Base-by-base conservation (phyloP, 2,888 invertebrate species). In the Oligia fasciuncula region DNA sequence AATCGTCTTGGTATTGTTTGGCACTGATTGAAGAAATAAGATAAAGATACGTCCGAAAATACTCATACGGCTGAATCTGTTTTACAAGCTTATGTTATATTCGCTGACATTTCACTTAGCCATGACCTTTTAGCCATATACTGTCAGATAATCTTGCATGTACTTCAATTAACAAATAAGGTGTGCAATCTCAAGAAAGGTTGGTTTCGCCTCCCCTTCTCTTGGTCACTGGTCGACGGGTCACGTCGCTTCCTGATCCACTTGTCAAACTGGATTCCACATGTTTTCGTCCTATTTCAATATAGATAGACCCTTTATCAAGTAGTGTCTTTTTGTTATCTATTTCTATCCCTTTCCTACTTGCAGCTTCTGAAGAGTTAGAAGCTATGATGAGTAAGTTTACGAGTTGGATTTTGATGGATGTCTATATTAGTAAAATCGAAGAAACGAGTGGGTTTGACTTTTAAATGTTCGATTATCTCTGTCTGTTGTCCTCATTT, bases 261-360 rank as follows among this genome's bases (percentile, higher is more conserved):
- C 90, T 83, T 79, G 91, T 91, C 87, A 79, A 77, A 89, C 92
- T 85, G 87, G 89, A 91, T 92, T 91, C 88, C 87, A 73, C 43
- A 76, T 73, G 70, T 74, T 76, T 85, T 80, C 69, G 62, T 81
- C 80, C 81, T 80, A 81, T 87, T 73, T 81, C 46, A 80, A 84
- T 75, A 76, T 2, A 63, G 35, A 57, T 43, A 40, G 40, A 19
- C 76, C 79, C 76, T 80, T 78, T 81, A 74, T 83, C 69, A 29
- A 54, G 43, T 67, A 60, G 62, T 65, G 54, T 29, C 4, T 67
- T 63, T 81, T 77, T 87, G 63, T 81, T 62, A 54, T 75, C 43
- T 57, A 62, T 69, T n/a, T 54, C 19, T 77, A 29, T 77, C 83
- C 71, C 70, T 79, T 77, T 86, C 78, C 71, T 60, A 74, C 69